Evolutionary conservation across 2,797 vertebrate species (phyloP).

Genomic region (Hephaestus fuliginosus): DNA sequence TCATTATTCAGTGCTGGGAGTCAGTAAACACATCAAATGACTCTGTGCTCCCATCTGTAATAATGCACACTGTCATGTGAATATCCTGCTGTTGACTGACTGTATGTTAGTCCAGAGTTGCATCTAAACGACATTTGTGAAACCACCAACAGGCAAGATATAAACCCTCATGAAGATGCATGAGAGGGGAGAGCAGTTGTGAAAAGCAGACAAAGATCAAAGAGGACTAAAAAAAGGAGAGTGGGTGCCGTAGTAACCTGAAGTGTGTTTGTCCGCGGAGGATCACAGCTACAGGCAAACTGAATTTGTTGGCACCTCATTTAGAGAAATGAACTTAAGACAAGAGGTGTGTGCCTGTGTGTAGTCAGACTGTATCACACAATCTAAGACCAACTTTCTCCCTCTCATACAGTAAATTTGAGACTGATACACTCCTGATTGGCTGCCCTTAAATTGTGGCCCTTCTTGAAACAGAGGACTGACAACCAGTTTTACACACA

Average conservation of each 20-base stretch:
- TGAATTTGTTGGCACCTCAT: background rate
- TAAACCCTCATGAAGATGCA: constrained; percentile 12
- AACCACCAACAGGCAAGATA: too few species aligned
- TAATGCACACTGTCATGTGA: background rate
- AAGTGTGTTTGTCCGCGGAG: constrained; percentile 18
- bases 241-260: constrained; percentile 1
- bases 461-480: constrained; percentile 41
- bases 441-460: constrained; percentile 19
- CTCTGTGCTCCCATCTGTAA: background rate
- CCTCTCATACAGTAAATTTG: constrained; percentile 27
- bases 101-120: background rate
- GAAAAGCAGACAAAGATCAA: constrained; percentile 33
- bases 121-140: too few species aligned
- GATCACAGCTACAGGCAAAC: constrained; percentile 19
- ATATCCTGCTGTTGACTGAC: background rate
- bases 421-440: constrained; percentile 32
- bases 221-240: constrained; percentile 26
- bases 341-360: background rate
- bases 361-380: background rate
- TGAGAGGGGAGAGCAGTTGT: constrained; percentile 5
- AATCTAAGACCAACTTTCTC: constrained; percentile 28
- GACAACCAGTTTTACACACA: constrained; percentile 5
- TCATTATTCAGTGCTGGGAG: background rate
- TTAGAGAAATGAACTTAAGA: too few species aligned
- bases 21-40: constrained; percentile 3